Evolutionary conservation across 2,797 vertebrate species (phyloP), one percentile per base, ranked within the genome.

Genomic region (Chiloscyllium punctatum): DNA sequence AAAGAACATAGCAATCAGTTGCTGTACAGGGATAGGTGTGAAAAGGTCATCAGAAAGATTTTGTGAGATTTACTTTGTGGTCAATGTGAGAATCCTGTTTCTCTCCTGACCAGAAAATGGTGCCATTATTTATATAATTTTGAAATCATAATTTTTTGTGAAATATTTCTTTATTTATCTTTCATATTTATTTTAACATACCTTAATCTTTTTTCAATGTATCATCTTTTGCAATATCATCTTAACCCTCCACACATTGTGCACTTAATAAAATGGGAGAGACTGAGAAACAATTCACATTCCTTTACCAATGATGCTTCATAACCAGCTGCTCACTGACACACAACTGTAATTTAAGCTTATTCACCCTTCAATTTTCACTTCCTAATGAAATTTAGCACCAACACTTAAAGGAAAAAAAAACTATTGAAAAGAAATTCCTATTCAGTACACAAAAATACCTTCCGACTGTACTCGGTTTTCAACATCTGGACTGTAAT

Each of bases 351-450:
- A 95, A 77, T 95, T 95, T n/a, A 51, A 27, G 42, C 48, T 77
- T 72, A 95, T 42, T 74, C 69, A 95, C 72, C 69, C 94, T 95
- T 77, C 94, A 95, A 72, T 95, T 33, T 91, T 72, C 71, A 2
- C 51, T 21, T 30, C 94, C 68, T 92, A 21, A 92, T 95, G 94
- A 72, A 95, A 77, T 33, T 30, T n/a, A 53, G 94, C 30, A 42
- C 3, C 25, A 9, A 27, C n/a, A 92, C 13, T 68, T 69, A 11
- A 92, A 92, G 68, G 13, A 69, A 92, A 68, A 92, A 68, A 68
- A 27, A 69, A 25, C 8, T 48, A 11, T 42, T 92, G n/a, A 21
- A 37, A 92, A 42, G 21, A 92, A 92, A 27, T 69, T n/a, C 42
- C 62, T 42, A 8, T 92, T 92, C 33, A 42, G n/a, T 42, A n/a